Percentiles rank a stretch among this genome's conserved stretches.
phyloP scores from a whole-genome alignment of 2,113 vertebrate genomes.

The Oenanthe oenanthe region DNA sequence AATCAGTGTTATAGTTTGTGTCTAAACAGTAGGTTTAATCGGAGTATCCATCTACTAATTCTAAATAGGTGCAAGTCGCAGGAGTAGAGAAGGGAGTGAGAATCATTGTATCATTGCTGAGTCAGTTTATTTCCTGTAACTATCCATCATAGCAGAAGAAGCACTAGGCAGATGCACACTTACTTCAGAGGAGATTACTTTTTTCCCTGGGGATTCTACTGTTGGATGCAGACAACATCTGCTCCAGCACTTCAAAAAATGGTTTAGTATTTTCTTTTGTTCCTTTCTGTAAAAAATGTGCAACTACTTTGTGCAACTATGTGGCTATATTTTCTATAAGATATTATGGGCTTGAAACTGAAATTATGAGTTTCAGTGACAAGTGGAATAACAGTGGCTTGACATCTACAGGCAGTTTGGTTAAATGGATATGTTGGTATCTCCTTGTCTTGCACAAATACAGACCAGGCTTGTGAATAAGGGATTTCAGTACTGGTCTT shows the following conservation, averaged over 20 bases:
- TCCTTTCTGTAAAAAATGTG: not conserved
- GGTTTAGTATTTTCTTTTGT: conserved; percentile 60
- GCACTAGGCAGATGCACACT: conserved; percentile 81
- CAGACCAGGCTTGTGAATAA: not conserved
- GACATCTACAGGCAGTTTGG: not conserved
- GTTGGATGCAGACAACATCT: conserved; percentile 78
- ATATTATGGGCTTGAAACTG: not conserved
- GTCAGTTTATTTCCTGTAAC: conserved; percentile 83
- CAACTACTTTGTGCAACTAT: not conserved
- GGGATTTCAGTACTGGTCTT: not conserved
- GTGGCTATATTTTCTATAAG: not conserved
- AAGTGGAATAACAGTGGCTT: not conserved
- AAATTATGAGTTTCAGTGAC: not conserved
- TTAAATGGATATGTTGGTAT: not conserved
- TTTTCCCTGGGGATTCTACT: conserved; percentile 69
- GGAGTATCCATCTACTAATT: conserved; percentile 83
- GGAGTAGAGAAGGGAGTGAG: conserved; percentile 42
- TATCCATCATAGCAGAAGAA: conserved; percentile 81
- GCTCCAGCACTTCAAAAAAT: conserved; percentile 68
- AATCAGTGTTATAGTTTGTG: conserved; percentile 90
- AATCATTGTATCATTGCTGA: conserved; percentile 78
- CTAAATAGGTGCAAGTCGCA: conserved; percentile 72
- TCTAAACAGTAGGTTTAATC: conserved; percentile 89
- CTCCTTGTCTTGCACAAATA: not conserved
- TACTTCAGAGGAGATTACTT: conserved; percentile 55